A percentile compares a stretch with the other conserved stretches of the same genome.
Evolutionary conservation across 2,888 invertebrate species (phyloP).

Genomic region (Ochropleura leucogaster): DNA sequence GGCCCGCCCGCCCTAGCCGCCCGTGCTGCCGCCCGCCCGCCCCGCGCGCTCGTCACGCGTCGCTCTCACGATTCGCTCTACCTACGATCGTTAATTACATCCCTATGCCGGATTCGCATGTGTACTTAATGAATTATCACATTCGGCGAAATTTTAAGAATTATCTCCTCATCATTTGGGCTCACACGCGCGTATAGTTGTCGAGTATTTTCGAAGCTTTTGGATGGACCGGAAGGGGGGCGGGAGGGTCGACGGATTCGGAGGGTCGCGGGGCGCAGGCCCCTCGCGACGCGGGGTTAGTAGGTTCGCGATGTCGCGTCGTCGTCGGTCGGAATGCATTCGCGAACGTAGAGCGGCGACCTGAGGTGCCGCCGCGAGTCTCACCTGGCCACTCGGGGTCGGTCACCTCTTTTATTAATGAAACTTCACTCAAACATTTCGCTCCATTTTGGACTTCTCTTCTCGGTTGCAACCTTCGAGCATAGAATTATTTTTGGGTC

Average conservation of each 20-base stretch:
- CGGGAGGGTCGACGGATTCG: slow-evolving; percentile 85
- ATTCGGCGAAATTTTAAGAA: slow-evolving; percentile 69
- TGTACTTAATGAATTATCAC: slow-evolving; percentile 68
- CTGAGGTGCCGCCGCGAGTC: slow-evolving; percentile 88
- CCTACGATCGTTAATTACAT: slow-evolving; percentile 77
- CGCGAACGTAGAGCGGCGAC: slow-evolving; percentile 90
- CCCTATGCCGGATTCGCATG: slow-evolving; percentile 70
- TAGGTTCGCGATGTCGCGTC: slow-evolving; percentile 90
- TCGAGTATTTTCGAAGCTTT: slow-evolving; percentile 89
- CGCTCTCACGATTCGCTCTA: slow-evolving; percentile 75
- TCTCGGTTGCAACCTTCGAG: slow-evolving; percentile 57
- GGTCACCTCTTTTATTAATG: slow-evolving; percentile 80
- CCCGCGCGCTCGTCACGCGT: slow-evolving; percentile 83
- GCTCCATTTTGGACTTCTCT: slow-evolving; percentile 62
- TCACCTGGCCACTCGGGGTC: slow-evolving; percentile 84
- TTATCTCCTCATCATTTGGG: slow-evolving; percentile 73
- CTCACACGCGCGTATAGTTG: slow-evolving; percentile 84
- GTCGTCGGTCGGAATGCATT: slow-evolving; percentile 90
- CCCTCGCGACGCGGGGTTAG: slow-evolving; percentile 90
- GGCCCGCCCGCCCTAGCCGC: slow-evolving; percentile 91
- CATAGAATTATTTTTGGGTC: slow-evolving; percentile 81
- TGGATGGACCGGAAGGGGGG: slow-evolving; percentile 86
- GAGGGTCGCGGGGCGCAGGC: slow-evolving; percentile 89
- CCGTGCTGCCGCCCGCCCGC: slow-evolving; percentile 84
- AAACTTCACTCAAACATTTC: slow-evolving; percentile 63